Percentiles rank a stretch among this genome's conserved stretches.
Conservation (phyloP, 2,888 invertebrate species). For the Dryobotodes eremita region DNA sequence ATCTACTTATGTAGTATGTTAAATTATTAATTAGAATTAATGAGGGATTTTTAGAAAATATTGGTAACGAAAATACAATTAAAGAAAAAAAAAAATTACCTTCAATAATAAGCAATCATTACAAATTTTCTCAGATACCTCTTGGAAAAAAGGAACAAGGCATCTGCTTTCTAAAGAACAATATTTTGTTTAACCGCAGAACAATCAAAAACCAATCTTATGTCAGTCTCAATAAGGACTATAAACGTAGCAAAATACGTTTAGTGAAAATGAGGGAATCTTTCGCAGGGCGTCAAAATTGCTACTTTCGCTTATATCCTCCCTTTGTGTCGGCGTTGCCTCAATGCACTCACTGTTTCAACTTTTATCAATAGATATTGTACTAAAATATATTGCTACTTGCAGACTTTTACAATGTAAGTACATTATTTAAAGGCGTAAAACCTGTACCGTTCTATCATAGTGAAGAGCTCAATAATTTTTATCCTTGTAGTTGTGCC, state of each 20-base stretch:
- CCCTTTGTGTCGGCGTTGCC: constrained; percentile 79
- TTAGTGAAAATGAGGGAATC: constrained; percentile 73
- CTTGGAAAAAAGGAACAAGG: constrained; percentile 76
- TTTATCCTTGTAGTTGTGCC: too few relatives aligned
- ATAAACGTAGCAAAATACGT: constrained; percentile 60
- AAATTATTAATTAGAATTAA: background rate
- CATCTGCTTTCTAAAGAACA: constrained; percentile 76
- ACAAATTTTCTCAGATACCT: constrained; percentile 61
- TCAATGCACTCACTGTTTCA: constrained; percentile 80
- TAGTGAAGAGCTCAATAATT: background rate
- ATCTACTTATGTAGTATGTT: background rate
- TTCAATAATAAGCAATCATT: constrained; percentile 35
- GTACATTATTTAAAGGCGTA: background rate
- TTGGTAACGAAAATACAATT: background rate
- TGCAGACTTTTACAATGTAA: constrained; percentile 34
- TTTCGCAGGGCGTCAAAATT: constrained; percentile 83
- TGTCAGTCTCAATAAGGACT: constrained; percentile 56
- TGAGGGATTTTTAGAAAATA: background rate
- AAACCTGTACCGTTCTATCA: background rate
- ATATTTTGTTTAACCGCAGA: constrained; percentile 43
- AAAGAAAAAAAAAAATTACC: background rate
- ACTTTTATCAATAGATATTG: constrained; percentile 74
- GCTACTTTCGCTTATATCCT: constrained; percentile 84
- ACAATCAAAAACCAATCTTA: constrained; percentile 50
- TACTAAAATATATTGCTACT: constrained; percentile 50